Evolutionary conservation across 2,888 invertebrate species (phyloP).

Genomic region (Drosophila greeni): DNA sequence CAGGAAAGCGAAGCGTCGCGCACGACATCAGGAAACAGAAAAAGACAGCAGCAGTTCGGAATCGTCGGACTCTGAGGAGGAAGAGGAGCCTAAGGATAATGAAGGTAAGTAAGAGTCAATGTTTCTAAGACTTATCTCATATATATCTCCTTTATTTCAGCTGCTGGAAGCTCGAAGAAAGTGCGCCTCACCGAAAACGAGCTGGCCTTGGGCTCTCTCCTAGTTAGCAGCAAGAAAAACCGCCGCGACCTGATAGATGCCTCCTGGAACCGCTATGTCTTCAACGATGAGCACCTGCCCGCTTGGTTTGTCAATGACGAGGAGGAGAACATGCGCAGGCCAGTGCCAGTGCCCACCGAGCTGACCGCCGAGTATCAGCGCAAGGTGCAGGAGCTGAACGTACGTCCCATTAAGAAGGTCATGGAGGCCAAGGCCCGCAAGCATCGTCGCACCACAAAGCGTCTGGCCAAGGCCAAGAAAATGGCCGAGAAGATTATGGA

Average conservation of each 20-base stretch:
- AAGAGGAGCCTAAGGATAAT: slow-evolving; percentile 55
- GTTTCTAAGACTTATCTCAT: slow-evolving; percentile 2
- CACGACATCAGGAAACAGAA: slow-evolving; percentile 64
- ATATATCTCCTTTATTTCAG: slow-evolving; percentile 23
- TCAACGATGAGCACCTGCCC: slow-evolving; percentile 94
- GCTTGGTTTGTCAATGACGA: slow-evolving; percentile 98
- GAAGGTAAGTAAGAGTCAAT: slow-evolving; percentile 33
- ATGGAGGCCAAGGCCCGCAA: slow-evolving; percentile 98
- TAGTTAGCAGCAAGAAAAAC: slow-evolving; percentile 93
- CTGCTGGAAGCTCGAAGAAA: slow-evolving; percentile 79
- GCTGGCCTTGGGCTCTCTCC: slow-evolving; percentile 93
- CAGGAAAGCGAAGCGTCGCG: slow-evolving; percentile 76
- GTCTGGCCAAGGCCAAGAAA: slow-evolving; percentile 95
- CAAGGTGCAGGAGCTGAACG: slow-evolving; percentile 91
- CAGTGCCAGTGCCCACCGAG: slow-evolving; percentile 90
- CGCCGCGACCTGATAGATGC: slow-evolving; percentile 93
- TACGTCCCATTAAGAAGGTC: slow-evolving; percentile 97
- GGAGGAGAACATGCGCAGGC: slow-evolving; percentile 90
- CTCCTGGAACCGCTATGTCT: slow-evolving; percentile 95
- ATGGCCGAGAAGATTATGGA: slow-evolving; percentile 96
- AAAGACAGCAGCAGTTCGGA: slow-evolving; percentile 62
- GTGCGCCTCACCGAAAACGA: slow-evolving; percentile 91
- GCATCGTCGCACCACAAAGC: slow-evolving; percentile 91
- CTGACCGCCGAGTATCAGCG: slow-evolving; percentile 91
- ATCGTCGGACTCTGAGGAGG: slow-evolving; percentile 67